Evolutionary conservation across 2,797 vertebrate species (phyloP), one percentile per base, ranked within the genome.

Genomic region (Acridotheres tristis): DNA sequence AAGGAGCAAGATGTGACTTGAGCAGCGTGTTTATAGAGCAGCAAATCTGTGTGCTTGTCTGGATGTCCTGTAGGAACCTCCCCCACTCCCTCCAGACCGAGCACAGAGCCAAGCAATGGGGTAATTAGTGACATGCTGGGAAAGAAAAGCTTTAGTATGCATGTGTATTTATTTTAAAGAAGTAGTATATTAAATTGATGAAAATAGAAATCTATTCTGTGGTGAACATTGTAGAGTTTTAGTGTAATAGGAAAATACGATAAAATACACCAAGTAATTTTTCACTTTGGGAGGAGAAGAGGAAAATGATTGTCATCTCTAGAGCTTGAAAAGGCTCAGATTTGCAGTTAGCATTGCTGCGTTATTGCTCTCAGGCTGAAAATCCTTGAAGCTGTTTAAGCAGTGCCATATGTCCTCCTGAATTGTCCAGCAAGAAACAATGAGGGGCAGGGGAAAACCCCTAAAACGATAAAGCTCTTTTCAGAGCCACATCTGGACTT

Each of bases 311-410:
- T 67, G 57, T 68, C 50, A 50, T 79, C 59, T 67, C 57, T 26
- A 45, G 73, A 78, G 67, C 48, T 75, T 90, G 68, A 65, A 91
- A 62, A 91, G 47, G 53, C 66, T 88, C 0, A 3, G 27, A 66
- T 38, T 71, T 90, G 42, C 71, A 67, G 75, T 73, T 34, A 68
- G 68, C 32, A n/a, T 43, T 63, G 42, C 75, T 82, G 22, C 22
- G 53, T 77, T 95, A 27, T 5, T 94, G 76, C 54, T 92, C 72
- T 80, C 47, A 66, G 40, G 43, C 87, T 93, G 82, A 77, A 85
- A 89, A 89, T 85, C 68, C 69, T 92, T 78, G 73, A 61, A 90
- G 27, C 75, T 94, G 9, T 85, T 90, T 92, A 91, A 89, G 62
- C 78, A 88, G 42, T 72, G 81, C 90, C 77, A 75, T 89, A 94